Evolutionary conservation across 2,888 invertebrate species (phyloP).

Genomic region (Orchesella flavescens): DNA sequence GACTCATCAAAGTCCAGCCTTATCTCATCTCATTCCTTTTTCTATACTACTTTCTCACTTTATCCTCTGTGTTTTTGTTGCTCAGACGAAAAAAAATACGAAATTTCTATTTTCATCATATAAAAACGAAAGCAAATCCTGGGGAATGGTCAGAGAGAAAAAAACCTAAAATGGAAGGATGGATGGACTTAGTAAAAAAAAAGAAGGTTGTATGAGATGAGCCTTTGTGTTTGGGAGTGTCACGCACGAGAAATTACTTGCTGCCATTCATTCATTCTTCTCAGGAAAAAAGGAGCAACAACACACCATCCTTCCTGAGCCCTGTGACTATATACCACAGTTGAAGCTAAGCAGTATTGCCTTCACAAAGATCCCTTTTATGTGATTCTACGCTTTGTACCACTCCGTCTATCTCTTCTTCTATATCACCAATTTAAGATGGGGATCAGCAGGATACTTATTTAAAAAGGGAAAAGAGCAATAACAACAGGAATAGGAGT

Average conservation of each 20-base stretch:
- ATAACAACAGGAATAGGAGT: not conserved
- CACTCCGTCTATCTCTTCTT: conserved; percentile 6
- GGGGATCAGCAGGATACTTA: conserved; percentile 42
- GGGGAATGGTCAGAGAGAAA: conserved; percentile 18
- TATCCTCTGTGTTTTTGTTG: not conserved
- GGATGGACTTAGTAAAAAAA: conserved; percentile 7
- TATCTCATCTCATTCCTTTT: conserved; percentile 5
- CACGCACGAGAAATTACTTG: conserved; percentile 48
- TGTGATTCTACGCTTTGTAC: not conserved
- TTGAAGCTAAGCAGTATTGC: not conserved
- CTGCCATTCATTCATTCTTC: conserved; percentile 39
- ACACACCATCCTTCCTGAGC: conserved; percentile 4
- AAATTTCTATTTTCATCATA: not conserved
- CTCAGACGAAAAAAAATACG: not conserved
- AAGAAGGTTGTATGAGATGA: conserved; percentile 15
- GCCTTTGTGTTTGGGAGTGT: conserved; percentile 21
- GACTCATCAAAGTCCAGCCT: not conserved
- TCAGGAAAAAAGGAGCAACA: conserved; percentile 15
- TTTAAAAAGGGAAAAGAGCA: not conserved
- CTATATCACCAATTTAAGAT: conserved; percentile 32
- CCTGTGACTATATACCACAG: not conserved
- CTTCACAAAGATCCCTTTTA: conserved; percentile 4
- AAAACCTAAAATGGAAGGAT: conserved; percentile 17
- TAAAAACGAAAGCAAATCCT: conserved; percentile 5
- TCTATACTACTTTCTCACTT: not conserved